Conservation (phyloP, 2,888 invertebrate species). For the Ephialtes manifestator region DNA sequence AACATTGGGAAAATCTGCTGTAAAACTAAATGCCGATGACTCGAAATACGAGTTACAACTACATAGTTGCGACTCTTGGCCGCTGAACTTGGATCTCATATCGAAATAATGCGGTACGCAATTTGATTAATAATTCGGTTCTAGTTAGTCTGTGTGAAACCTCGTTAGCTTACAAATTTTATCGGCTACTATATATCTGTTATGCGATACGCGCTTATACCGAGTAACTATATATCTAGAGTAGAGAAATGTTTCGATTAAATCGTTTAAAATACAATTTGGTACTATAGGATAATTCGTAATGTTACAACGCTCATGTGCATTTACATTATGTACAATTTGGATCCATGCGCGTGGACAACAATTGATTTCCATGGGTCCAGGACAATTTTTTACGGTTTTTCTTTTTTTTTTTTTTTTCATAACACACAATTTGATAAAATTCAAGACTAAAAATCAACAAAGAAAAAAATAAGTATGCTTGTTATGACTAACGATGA, state of each 20-base stretch:
- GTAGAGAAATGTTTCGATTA: constrained; percentile 54
- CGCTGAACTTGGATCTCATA: constrained; percentile 11
- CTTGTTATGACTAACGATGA: background rate
- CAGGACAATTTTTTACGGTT: constrained; percentile 13
- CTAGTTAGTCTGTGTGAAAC: constrained; percentile 40
- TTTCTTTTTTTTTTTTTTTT: no score
- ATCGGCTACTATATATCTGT: constrained; percentile 31
- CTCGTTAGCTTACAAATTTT: constrained; percentile 30
- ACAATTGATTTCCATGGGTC: background rate
- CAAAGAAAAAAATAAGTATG: background rate
- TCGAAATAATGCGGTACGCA: constrained; percentile 26
- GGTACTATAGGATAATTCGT: constrained; percentile 52
- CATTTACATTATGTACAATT: constrained; percentile 84
- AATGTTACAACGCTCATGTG: constrained; percentile 75
- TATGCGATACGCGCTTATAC: constrained; percentile 9
- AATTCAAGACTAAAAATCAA: background rate
- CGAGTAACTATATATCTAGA: constrained; percentile 44
- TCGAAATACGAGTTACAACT: constrained; percentile 8
- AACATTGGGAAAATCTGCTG: constrained; percentile 10
- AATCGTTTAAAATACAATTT: constrained; percentile 64
- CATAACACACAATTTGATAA: background rate
- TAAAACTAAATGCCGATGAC: constrained; percentile 8
- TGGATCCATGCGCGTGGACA: constrained; percentile 72
- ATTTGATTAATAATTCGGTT: constrained; percentile 50
- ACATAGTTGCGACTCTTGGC: background rate